Evolutionary conservation across 1,140 invertebrate species (phyloP), one percentile per base, ranked within the genome.

Genomic region (Papilio xuthus): DNA sequence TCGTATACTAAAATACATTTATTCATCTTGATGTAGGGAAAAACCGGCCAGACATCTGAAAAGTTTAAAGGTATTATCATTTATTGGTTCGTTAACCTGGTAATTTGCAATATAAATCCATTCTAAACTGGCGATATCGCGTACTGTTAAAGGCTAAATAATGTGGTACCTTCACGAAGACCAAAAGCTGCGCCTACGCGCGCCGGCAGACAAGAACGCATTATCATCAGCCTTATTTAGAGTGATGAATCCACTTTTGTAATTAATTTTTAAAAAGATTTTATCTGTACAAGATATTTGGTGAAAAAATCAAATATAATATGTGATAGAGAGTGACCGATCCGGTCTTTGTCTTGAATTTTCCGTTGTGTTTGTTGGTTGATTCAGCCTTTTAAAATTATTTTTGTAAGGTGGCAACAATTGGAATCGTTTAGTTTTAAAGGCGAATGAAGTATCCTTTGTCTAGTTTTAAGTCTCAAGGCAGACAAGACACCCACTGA

Each of bases 161-260:
- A 73, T 73, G 63, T 73, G 77, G 79, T 80, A 72, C 77, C 79
- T 78, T 82, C 79, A 69, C 53, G 60, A 81, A 42, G 79, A 28
- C 86, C 86, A 86, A 83, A 88, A 79, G 3, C 23, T 78, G 63
- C 85, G 84, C 86, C 86, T 82, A 88, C 85, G 71, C 75, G 41
- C 71, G 26, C 12, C 67, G 26, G 41, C 70, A 56, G 78, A 70
- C 60, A 28, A 32, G 26, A 32, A 67, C 60, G 60, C 26, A 67
- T 67, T 67, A 67, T 28, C 60, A 18, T 67, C n/a, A 32, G 60
- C 71, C 71, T 15, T 73, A 73, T 73, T 47, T 20, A 73, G 71
- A 2, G 23, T 73, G 20, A 20, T 73, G 71, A 73, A 73, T 44
- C 70, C 63, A 72, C 18, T 70, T 78, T 80, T 15, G 4, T 41